Conservation (phyloP, 2,113 vertebrate genomes). For the Orthonyx spaldingii region DNA sequence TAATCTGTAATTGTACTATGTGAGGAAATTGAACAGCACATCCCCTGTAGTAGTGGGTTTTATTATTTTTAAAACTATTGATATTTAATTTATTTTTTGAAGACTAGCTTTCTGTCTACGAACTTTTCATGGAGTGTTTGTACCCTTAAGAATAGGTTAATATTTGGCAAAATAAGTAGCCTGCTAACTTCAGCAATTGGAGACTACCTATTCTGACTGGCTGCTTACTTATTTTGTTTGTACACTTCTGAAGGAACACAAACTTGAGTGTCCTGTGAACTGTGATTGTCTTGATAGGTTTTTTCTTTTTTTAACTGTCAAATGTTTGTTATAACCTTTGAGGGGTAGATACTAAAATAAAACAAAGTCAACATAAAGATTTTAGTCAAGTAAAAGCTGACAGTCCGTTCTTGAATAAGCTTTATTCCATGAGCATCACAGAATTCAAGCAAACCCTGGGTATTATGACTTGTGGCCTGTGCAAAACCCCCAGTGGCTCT, state of each 20-base stretch:
- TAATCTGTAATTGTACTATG: background rate
- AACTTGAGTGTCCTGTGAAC: background rate
- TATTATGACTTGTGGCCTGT: background rate
- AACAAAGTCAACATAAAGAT: background rate
- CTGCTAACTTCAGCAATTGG: background rate
- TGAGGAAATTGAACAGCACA: background rate
- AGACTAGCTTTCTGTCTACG: background rate
- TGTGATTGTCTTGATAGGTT: background rate
- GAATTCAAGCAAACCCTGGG: background rate
- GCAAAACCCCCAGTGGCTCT: background rate
- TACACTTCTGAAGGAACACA: background rate
- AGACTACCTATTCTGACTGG: background rate
- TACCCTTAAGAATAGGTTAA: background rate
- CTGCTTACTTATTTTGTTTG: background rate
- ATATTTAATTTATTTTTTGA: background rate
- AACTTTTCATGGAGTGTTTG: background rate
- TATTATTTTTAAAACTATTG: background rate
- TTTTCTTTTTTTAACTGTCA: background rate
- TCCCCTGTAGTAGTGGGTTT: background rate
- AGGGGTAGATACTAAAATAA: background rate
- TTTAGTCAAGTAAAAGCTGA: background rate
- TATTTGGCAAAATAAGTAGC: background rate
- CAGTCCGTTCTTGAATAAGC: background rate
- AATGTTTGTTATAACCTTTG: background rate
- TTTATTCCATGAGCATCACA: background rate